Base-by-base conservation (phyloP, 2,888 invertebrate species). In the Leptopilina syphax region DNA sequence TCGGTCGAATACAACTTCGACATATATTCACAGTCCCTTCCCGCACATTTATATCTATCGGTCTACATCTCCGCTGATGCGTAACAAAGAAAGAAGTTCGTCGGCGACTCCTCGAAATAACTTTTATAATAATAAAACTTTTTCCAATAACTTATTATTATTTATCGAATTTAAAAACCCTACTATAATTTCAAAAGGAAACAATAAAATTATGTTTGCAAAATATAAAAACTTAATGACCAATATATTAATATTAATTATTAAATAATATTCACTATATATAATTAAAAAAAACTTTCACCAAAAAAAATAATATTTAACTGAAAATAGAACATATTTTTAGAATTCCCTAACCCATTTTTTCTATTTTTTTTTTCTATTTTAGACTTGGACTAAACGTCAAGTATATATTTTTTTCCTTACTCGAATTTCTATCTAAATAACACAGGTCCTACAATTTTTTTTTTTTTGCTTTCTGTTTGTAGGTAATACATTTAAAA, bases 351-450 rank as follows among this genome's bases (percentile, higher is more conserved):
- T 73, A 50, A 54, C 73, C 73, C 57, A 73, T 34, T 73, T 44
- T 73, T 57, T 73, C 57, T 73, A 34, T 73, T 63, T 63, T 24
- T 60, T 60, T 63, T 63, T 50, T 50, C 12, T 34, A 57, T 50
- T 73, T 57, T 73, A 13, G 34, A 73, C 73, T 57, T 73, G 54
- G 54, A 57, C 70, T 24, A 13, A 34, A 18, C 24, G 54, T 57
- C 73, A 34, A n/a, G 4, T 73, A 27, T 27, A 57, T n/a, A 34
- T 73, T 73, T 73, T n/a, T 12, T 6, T 34, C 34, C 73, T 73
- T 57, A 54, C 24, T 24, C 34, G 13, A 73, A 73, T 73, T 73
- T 57, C 73, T 73, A 73, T 27, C 73, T 73, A 73, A 73, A 73
- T 57, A 73, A 73, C 73, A 73, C 57, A 73, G 73, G 54, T 73